Base-by-base conservation (phyloP, 1,140 invertebrate genomes). In the Sitodiplosis mosellana region DNA sequence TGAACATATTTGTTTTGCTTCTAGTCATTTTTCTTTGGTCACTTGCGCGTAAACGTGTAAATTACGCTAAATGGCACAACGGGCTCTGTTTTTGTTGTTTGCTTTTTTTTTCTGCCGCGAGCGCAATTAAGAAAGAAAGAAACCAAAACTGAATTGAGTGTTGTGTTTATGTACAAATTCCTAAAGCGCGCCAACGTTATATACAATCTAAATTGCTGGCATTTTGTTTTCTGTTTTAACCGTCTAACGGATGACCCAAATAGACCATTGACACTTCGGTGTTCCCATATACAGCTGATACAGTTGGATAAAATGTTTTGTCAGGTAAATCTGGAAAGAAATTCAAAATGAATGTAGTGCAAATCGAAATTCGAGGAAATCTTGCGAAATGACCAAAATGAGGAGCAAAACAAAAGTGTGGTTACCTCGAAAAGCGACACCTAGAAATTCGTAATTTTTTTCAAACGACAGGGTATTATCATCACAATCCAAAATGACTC, bases 211-310 rank as follows among this genome's bases (percentile, higher is more conserved):
- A 27, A 27, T 27, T 43, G 41, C 41, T 27, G 17, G 36, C 37
- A 19, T 36, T 27, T 27, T 27, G 27, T 27, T 27, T 27, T 10
- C 4, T 27, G 3, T 27, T 36, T 81, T 81, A 93, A 61, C 92
- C 93, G 77, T 95, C 91, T 55, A 93, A 64, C 17, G 92, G 92
- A 43, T 82, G 80, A 50, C 93, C 94, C 53, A 95, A 69, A 67
- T 98, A 98, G n/a, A 97, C 87, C 92, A 98, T 97, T 20, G 93
- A 95, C n/a, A 98, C 91, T 77, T 98, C 94, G 27, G 93, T 97
- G 65, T 98, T 97, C 51, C 93, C 94, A 74, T 97, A 98, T 33
- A 98, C 94, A 46, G 92, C 93, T 48, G 92, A 96, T 49, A 97
- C 87, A 50, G 92, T 87, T 49, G 94, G 94, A 68, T 89, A 98